These are phyloP conservation scores for Aphodius sticticus DNA, from an alignment of 2,888 invertebrate species.

Conservation along the genomic window DNA sequence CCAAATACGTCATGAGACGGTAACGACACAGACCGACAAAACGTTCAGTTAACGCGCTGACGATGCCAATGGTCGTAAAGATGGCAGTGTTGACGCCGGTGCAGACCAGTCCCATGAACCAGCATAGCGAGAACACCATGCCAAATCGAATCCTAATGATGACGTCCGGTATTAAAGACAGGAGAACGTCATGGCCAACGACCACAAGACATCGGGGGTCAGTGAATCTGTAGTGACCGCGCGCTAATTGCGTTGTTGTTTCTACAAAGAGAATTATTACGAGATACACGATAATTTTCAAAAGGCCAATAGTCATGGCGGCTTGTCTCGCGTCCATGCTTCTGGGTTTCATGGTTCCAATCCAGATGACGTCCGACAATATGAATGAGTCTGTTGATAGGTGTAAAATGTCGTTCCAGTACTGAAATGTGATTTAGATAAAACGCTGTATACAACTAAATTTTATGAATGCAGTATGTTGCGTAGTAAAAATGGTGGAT, in stretches of 20 bases:
- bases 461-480: no score
- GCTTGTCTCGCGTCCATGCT: conserved; percentile 12
- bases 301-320: conserved; percentile 5
- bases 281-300: conserved; percentile 24
- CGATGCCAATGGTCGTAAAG: conserved; percentile 29
- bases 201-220: conserved; percentile 28
- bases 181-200: conserved; percentile 30
- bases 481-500: no score
- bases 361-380: conserved; percentile 26
- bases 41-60: conserved; percentile 36
- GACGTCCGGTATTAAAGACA: conserved; percentile 33
- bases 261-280: conserved; percentile 22
- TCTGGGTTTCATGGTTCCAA: conserved; percentile 30
- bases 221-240: conserved; percentile 20
- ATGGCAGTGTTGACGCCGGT: conserved; percentile 29
- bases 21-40: conserved; percentile 31
- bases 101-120: conserved; percentile 36
- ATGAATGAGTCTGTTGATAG: conserved; percentile 28
- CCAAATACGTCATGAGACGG: conserved; percentile 32
- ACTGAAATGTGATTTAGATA: not conserved
- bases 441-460: no score
- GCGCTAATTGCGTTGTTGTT: conserved; percentile 19
- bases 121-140: conserved; percentile 26
- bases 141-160: conserved; percentile 29
- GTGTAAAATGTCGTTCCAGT: conserved; percentile 31